Evolutionary conservation across 2,888 invertebrate genomes (phyloP), one percentile per base, ranked within the genome.

Genomic region (Pheosia gnoma): DNA sequence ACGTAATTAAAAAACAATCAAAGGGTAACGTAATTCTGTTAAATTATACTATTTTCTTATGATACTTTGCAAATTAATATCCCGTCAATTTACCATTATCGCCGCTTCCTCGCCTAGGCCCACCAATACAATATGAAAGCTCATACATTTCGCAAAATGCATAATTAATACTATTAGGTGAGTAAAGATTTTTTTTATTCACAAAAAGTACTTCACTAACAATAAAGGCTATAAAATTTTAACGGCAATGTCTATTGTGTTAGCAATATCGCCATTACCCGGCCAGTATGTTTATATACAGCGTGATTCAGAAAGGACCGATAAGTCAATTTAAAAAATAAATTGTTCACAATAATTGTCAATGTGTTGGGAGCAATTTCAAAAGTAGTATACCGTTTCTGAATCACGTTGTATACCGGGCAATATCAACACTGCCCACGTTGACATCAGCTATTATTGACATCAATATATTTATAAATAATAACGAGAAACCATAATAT

Each of bases 131-230:
- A 71, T 76, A 1, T 66, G 72, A 81, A 86, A 84, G 84, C 83
- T 84, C 84, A 75, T 81, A 83, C 66, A 82, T 77, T 79, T 73
- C 71, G 68, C 75, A 81, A 82, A 80, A 82, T 83, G 80, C 81
- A 81, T 70, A 66, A 71, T 76, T 25, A 74, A 74, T 69, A 73
- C 79, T 70, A 69, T 0, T 25, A 25, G 2, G 25, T 25, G 25
- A 25, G 45, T 62, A 62, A 64, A 75, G 65, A 71, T 67, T 61
- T 49, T 47, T 52, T 52, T 58, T 68, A 73, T 71, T 69, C 69
- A 76, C 71, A 75, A 73, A 65, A 72, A 80, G 65, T 66, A 75
- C 53, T 61, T 57, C 25, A 39, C 59, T 68, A 66, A 61, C 55
- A 54, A 70, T 64, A 61, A 59, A 61, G 58, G 66, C 37, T 56